phyloP scores from a whole-genome alignment of 2,113 vertebrate species.

The Lathamus discolor region DNA sequence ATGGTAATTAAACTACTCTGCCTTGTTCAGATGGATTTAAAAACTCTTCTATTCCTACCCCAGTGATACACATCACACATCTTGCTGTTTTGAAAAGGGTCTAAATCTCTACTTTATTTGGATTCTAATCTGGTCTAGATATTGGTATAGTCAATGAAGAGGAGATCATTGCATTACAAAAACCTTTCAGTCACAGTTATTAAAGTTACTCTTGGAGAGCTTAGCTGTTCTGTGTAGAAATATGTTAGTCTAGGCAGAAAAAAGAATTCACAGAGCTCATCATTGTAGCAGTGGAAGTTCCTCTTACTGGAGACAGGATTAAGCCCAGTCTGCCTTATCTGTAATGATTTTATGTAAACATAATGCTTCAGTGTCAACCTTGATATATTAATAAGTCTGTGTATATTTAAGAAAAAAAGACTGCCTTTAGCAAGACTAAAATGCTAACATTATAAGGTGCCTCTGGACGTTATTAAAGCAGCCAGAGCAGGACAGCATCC shows the following conservation, averaged over 20 bases:
- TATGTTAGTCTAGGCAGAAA: background rate
- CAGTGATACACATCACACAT: background rate
- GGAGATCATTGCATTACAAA: background rate
- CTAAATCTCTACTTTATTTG: background rate
- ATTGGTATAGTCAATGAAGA: background rate
- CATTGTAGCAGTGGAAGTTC: fast-evolving
- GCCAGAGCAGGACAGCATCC: background rate
- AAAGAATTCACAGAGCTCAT: background rate
- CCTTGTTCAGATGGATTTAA: background rate
- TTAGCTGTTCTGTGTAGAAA: background rate
- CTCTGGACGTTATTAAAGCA: background rate
- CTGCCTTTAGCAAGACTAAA: background rate
- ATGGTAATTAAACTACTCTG: background rate
- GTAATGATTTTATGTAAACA: background rate
- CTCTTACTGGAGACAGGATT: background rate
- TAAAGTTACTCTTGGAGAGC: background rate
- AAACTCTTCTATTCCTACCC: background rate
- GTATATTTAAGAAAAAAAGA: background rate
- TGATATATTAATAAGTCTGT: background rate
- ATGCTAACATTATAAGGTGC: background rate
- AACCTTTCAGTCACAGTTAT: background rate
- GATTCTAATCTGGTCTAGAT: background rate
- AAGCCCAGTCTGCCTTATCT: background rate
- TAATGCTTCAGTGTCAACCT: background rate
- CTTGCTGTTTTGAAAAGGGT: background rate